Base-by-base conservation (phyloP, 2,113 vertebrate species). In the Clupea harengus region DNA sequence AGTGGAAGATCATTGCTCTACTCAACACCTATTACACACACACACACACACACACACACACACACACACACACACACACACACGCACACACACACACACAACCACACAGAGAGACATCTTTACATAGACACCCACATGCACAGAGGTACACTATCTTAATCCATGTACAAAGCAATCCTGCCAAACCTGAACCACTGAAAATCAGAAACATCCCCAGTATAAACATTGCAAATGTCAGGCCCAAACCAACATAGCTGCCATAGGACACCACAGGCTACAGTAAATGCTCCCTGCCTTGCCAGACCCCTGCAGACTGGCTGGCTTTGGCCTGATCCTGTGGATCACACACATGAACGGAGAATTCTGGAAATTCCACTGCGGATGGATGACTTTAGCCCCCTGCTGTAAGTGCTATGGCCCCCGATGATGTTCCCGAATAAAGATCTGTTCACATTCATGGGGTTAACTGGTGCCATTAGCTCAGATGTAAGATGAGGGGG, bases 271-370 rank as follows among this genome's bases (percentile, higher is more conserved):
- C 22, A 83, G 83, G 44, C 54, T 46, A 84, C 22, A 87, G 81
- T 81, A 87, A 83, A 90, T 60, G 22, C 22, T 6, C 45, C 57
- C 28, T 22, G 54, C 54, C 18, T 22, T 60, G 52, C 15, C 18
- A 4, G 54, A 22, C 54, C 81, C 39, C 67, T 20, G 54, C 18
- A 32, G 82, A 85, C 82, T n/a, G 25, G 60, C 52, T 6, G 75
- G 20, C 89, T 88, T 57, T 75, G 64, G 11, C 32, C 82, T 88
- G 90, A 89, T 89, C 87, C 88, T 85, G 28, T 46, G 39, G 85
- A 80, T 82, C 84, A 89, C 44, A 52, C 67, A 45, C 52, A 82
- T 78, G 85, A 87, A 86, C 32, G 82, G 84, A 50, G 39, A 85
- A 85, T 83, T 64, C 82, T 32, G 81, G 86, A 85, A 89, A 84